Evolutionary conservation across 2,888 invertebrate species (phyloP), one percentile per base, ranked within the genome.

Genomic region (Crocallis elinguaria): DNA sequence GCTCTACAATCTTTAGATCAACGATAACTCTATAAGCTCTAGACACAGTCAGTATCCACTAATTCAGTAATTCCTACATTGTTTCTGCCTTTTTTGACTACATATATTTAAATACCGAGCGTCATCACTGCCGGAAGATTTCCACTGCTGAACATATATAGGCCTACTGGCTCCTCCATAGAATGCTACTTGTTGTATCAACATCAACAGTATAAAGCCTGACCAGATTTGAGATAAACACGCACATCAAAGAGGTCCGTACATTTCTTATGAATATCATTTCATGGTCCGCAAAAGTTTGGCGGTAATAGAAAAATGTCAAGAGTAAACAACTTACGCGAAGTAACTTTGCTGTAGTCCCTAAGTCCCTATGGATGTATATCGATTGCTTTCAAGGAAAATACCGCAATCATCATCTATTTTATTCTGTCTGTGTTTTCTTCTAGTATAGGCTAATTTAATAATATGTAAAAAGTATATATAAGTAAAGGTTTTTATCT

Each of bases 311-410:
- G 25, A 3, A 29, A 29, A 29, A 29, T 12, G 29, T 12, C 29
- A 11, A 29, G 11, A 11, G 35, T 36, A 44, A 44, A 44, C 27
- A 44, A 29, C 25, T 29, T 21, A 2, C 2, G 9, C 25, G 25
- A 25, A n/a, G 8, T 13, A 30, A n/a, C 12, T 16, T 3, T 16
- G 12, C 2, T 2, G 14, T 17, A 17, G 11, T n/a, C n/a, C n/a
- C n/a, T n/a, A 6, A 9, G 14, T 25, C 33, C 33, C 33, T 12
- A 11, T 8, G 17, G 48, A 39, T 21, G 19, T 35, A 38, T 38
- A 38, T 48, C 25, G 39, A 48, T 48, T 25, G 16, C 16, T 33
- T 32, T 23, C n/a, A 9, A 32, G 29, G 46, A 17, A 38, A 25
- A 16, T 17, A 3, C 2, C 17, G n/a, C n/a, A n/a, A n/a, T n/a